These are phyloP conservation scores for cattle (Bos taurus) DNA, from an alignment of 2,113 vertebrate genomes.

Conservation along the genomic window DNA sequence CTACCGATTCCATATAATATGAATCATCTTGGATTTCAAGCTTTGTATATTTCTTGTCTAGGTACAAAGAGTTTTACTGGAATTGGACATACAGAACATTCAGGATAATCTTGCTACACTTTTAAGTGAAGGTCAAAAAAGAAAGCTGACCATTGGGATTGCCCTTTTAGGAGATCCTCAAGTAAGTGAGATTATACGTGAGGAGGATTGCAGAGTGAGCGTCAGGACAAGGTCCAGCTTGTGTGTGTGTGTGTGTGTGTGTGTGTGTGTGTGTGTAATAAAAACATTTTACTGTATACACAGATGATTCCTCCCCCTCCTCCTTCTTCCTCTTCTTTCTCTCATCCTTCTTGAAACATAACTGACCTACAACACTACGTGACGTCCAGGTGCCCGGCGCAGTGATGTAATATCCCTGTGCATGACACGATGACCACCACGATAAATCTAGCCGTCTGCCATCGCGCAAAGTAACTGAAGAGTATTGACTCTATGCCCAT, in stretches of 20 bases:
- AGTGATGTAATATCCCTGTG: too few relatives aligned
- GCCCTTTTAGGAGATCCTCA: conserved; percentile 89
- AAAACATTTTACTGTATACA: neutral
- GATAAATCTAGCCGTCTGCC: rapidly evolving
- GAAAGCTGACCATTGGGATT: conserved; percentile 89
- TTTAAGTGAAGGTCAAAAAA: conserved; percentile 89
- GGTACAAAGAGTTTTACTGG: conserved; percentile 86
- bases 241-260: neutral
- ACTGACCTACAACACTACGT: neutral
- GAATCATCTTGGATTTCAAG: neutral
- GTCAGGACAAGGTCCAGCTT: neutral
- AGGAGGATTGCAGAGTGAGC: neutral
- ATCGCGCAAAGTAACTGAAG: rapidly evolving
- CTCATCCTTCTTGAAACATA: neutral
- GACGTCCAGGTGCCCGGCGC: rapidly evolving
- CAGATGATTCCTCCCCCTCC: neutral
- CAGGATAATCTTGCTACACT: conserved; percentile 85
- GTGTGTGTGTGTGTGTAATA: neutral
- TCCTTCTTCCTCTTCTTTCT: neutral
- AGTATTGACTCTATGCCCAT: rapidly evolving
- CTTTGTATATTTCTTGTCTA: conserved; percentile 43
- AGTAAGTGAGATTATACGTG: conserved; percentile 65
- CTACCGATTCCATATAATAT: neutral
- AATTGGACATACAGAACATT: conserved; percentile 87
- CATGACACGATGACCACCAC: rapidly evolving